These are phyloP conservation scores for Brenthis hecate DNA, from an alignment of 2,888 invertebrate genomes.

Conservation along the genomic window DNA sequence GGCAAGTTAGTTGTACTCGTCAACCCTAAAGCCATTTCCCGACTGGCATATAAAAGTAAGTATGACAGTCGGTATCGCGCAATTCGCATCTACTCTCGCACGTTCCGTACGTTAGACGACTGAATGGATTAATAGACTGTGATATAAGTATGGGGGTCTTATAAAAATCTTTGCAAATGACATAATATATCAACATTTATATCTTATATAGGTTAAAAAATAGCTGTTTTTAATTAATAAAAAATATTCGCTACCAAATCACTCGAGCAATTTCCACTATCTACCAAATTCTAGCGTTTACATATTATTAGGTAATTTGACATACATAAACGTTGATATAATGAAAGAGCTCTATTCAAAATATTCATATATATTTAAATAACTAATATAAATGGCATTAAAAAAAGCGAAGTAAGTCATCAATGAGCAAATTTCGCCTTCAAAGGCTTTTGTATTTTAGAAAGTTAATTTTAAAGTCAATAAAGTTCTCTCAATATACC, in stretches of 20 bases:
- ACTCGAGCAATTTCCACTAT: slow-evolving; percentile 61
- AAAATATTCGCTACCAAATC: slow-evolving; percentile 60
- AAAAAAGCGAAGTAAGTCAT: slow-evolving; percentile 10
- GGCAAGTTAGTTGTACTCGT: too few species aligned
- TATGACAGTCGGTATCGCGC: too few species aligned
- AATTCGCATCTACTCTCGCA: too few species aligned
- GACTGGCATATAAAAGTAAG: too few species aligned
- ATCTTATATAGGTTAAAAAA: slow-evolving; percentile 60
- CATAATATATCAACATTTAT: slow-evolving; percentile 50
- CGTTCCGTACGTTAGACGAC: too few species aligned
- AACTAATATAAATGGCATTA: slow-evolving; percentile 13
- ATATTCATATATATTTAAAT: slow-evolving; percentile 13
- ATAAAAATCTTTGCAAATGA: slow-evolving; percentile 46
- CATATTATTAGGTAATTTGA: slow-evolving; percentile 48
- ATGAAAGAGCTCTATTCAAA: slow-evolving; percentile 31
- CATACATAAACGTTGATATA: slow-evolving; percentile 13
- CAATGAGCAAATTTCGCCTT: slow-evolving; percentile 16
- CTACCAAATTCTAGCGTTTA: slow-evolving; percentile 68
- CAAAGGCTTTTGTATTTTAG: slow-evolving; percentile 6
- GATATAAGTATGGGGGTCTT: slow-evolving; percentile 41
- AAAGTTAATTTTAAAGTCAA: slow-evolving; percentile 2
- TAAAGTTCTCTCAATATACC: slow-evolving; percentile 26
- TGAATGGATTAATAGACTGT: too few species aligned
- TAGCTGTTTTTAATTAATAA: slow-evolving; percentile 62
- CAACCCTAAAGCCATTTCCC: too few species aligned